phyloP scores from a whole-genome alignment of 2,888 invertebrate species.

The Drosophila rellima region DNA sequence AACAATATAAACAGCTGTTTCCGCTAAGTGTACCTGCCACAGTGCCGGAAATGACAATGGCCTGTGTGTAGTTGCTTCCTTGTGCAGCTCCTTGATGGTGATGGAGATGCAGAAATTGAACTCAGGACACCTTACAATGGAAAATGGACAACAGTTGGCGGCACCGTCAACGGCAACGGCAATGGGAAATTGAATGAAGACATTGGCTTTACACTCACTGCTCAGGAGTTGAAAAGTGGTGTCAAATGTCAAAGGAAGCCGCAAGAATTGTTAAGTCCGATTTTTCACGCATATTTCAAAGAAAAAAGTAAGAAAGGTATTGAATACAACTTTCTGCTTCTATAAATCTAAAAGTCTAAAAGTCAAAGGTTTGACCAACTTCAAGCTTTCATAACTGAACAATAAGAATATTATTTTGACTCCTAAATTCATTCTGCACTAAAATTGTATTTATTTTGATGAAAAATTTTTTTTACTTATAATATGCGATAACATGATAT shows the following conservation, averaged over 20 bases:
- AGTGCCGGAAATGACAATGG: constrained; percentile 71
- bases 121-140: constrained; percentile 12
- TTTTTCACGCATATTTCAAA: constrained; percentile 23
- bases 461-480: no score
- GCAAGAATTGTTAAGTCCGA: constrained; percentile 46
- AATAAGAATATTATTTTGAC: no score
- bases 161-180: constrained; percentile 43
- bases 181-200: constrained; percentile 19
- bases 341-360: no score
- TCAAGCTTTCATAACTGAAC: no score
- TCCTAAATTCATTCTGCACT: no score
- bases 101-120: constrained; percentile 44
- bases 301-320: neutral
- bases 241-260: constrained; percentile 67
- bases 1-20: constrained; percentile 77
- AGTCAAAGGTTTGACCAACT: no score
- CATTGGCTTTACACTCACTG: constrained; percentile 45
- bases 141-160: constrained; percentile 16
- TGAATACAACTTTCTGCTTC: no score
- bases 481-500: no score
- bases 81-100: constrained; percentile 45
- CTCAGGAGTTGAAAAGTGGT: constrained; percentile 61
- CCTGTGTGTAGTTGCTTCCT: constrained; percentile 46
- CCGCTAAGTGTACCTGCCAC: constrained; percentile 72
- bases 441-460: no score